Conservation (phyloP, 2,797 vertebrate species). For the Parambassis ranga region DNA sequence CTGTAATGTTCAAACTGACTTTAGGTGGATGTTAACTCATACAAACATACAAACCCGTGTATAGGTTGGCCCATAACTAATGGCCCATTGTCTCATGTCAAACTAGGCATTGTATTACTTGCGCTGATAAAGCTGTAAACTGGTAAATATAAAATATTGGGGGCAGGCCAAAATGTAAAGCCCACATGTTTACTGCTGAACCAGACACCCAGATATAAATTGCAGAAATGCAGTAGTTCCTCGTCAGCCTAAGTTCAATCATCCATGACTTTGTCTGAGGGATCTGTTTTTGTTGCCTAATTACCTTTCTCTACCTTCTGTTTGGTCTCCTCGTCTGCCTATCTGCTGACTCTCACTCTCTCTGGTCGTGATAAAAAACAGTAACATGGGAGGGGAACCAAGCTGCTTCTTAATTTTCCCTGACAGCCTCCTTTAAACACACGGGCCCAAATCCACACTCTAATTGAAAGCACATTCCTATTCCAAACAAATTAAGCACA, state of each 20-base stretch:
- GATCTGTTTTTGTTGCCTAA: constrained; percentile 85
- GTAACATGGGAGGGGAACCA: constrained; percentile 87
- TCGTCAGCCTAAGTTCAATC: constrained; percentile 34
- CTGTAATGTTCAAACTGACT: too few relatives aligned
- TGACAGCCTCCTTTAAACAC: constrained; percentile 98
- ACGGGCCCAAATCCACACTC: constrained; percentile 86
- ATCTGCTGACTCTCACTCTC: constrained; percentile 64
- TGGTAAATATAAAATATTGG: not conserved
- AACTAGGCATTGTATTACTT: too few relatives aligned
- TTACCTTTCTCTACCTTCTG: constrained; percentile 89
- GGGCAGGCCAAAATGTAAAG: not conserved
- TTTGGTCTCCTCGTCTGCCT: constrained; percentile 71
- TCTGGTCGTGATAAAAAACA: constrained; percentile 94
- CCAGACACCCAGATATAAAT: constrained; percentile 8
- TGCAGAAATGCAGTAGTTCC: constrained; percentile 7
- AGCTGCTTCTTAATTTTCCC: constrained; percentile 97
- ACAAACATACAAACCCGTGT: too few relatives aligned
- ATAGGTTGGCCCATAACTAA: too few relatives aligned
- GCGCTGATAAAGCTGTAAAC: not conserved
- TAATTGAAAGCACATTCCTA: constrained; percentile 99
- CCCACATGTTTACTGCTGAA: constrained; percentile 5
- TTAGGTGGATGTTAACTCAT: too few relatives aligned
- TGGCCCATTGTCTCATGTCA: too few relatives aligned
- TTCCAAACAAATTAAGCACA: constrained; percentile 99
- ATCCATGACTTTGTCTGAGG: constrained; percentile 48